Percentiles rank a stretch among this genome's conserved stretches.
phyloP scores from a whole-genome alignment of 2,113 vertebrate genomes.

The Brevimyrus niger region DNA sequence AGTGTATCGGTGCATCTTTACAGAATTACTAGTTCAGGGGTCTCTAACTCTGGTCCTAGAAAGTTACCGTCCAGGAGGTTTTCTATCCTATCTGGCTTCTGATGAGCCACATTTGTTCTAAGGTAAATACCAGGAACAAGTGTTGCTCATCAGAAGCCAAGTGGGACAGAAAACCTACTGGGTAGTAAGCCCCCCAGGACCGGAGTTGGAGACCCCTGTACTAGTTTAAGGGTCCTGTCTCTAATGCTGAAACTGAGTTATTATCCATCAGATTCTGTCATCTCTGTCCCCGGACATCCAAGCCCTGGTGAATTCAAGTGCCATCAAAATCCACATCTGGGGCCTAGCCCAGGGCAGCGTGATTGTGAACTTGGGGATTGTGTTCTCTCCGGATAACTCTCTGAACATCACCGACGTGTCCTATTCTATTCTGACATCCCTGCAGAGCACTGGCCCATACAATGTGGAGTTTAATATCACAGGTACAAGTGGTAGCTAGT shows the following conservation, averaged over 20 bases:
- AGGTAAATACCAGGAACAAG: too few species aligned
- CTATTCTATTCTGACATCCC: constrained; percentile 45
- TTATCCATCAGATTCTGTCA: constrained; percentile 53
- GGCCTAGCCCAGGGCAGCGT: constrained; percentile 60
- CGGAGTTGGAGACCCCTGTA: too few species aligned
- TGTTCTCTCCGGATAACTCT: constrained; percentile 42
- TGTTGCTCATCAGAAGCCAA: too few species aligned
- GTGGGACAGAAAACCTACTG: too few species aligned
- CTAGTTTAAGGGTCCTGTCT: not conserved
- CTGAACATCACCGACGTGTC: constrained; percentile 44
- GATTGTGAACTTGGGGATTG: constrained; percentile 60
- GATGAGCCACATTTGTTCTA: too few species aligned
- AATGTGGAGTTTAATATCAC: constrained; percentile 48
- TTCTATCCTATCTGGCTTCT: too few species aligned
- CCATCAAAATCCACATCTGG: constrained; percentile 56
- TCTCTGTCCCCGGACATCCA: constrained; percentile 47
- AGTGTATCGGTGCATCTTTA: not conserved
- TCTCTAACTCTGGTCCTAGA: too few species aligned
- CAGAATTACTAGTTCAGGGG: not conserved
- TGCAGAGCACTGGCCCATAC: constrained; percentile 56
- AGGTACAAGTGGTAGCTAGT: constrained; percentile 49
- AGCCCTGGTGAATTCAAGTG: constrained; percentile 49
- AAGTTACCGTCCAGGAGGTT: too few species aligned
- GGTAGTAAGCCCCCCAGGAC: too few species aligned
- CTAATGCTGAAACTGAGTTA: not conserved